phyloP scores from a whole-genome alignment of 2,797 vertebrate species.

The Platyrinchus mystaceus region DNA sequence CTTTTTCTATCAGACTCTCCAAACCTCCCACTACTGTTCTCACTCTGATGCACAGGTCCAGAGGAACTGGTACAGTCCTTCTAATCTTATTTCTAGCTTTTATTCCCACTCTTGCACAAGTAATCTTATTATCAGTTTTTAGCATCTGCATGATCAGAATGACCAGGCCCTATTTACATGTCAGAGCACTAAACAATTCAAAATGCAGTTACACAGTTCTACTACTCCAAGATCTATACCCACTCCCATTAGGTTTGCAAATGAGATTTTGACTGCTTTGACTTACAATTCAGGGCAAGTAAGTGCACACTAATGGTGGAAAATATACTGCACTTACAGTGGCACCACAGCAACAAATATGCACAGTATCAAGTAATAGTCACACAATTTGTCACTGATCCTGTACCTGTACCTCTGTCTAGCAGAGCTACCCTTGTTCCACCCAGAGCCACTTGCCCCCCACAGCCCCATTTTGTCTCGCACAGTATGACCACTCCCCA shows the following conservation, averaged over 20 bases:
- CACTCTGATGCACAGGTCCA: not conserved
- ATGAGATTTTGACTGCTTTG: conserved; percentile 1
- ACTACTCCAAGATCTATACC: not conserved
- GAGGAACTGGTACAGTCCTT: not conserved
- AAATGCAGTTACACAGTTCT: accelerated
- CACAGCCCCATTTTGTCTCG: not conserved
- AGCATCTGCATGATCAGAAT: not conserved
- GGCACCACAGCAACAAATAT: not conserved
- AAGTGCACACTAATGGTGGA: not conserved
- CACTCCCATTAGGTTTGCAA: not conserved
- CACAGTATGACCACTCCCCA: too few relatives aligned
- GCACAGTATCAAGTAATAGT: not conserved
- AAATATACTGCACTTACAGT: not conserved
- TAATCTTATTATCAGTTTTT: not conserved
- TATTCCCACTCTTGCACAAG: not conserved
- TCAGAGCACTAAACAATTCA: not conserved
- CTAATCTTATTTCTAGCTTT: not conserved
- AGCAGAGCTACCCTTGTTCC: not conserved
- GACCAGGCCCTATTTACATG: not conserved
- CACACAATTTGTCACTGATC: not conserved
- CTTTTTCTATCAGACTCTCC: not conserved
- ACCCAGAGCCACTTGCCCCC: not conserved
- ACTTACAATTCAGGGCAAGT: not conserved
- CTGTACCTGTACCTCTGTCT: not conserved
- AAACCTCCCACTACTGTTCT: not conserved